Base-by-base conservation (phyloP, 2,797 vertebrate species). In the Siniperca obscura region DNA sequence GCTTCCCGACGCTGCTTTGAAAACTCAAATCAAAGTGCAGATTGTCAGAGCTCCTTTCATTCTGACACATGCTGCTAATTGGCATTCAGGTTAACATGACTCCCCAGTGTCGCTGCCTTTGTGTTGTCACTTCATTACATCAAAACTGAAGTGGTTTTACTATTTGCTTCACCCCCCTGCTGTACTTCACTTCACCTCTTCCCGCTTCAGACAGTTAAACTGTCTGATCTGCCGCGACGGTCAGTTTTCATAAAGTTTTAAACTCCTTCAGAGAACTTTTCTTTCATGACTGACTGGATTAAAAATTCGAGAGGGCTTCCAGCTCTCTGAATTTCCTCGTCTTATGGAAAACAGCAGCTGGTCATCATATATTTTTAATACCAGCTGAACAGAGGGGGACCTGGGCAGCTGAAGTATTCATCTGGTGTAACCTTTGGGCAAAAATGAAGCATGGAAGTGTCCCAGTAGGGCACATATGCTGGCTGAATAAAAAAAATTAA, bases 1-100 rank as follows among this genome's bases (percentile, higher is more conserved):
- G 25, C 60, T 46, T 76, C 77, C 77, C 30, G 53, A 53, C 38
- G 60, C 52, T 2, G 13, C 48, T 67, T 69, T 78, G 74, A 70
- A 61, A 71, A 46, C 48, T 64, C 42, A 9, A 68, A 72, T 70
- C 70, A 83, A 64, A 80, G 55, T 2, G 19, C 42, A 70, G 75
- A 62, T 57, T 17, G 81, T 66, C 62, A 16, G 42, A 38, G 53
- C 44, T 67, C 34, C 9, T 48, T 38, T 22, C 70, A 66, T 46
- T 59, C 65, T 21, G 71, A 80, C 60, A 48, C 76, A 53, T 8
- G 65, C 80, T 66, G 81, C 78, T 86, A 70, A 88, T 81, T 21
- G 70, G n/a, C 74, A 81, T 81, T 81, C 81, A 76, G 68, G 78
- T 81, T 73, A 67, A 86, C 70, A 79, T 0, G 36, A 21, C 52